Evolutionary conservation across 1,140 invertebrate genomes (phyloP).

Genomic region (Thaumetopoea pityocampa): DNA sequence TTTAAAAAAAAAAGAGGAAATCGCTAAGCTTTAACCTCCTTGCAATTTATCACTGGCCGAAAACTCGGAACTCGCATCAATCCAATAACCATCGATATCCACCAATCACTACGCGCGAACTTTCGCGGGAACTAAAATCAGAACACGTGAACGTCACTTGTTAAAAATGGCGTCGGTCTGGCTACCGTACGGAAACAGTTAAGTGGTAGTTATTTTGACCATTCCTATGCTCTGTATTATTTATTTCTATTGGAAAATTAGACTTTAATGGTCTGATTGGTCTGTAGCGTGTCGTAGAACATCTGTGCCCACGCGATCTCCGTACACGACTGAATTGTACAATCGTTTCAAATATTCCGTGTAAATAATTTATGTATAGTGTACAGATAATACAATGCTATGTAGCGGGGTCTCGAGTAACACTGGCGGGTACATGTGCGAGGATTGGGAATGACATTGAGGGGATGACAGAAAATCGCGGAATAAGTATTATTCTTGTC

Average conservation of each 20-base stretch:
- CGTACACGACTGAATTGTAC: constrained; percentile 54
- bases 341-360: constrained; percentile 60
- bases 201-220: constrained; percentile 49
- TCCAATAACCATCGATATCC: constrained; percentile 1
- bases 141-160: constrained; percentile 29
- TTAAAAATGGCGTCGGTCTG: constrained; percentile 36
- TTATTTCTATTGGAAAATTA: constrained; percentile 71
- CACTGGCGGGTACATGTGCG: constrained; percentile 42
- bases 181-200: constrained; percentile 33
- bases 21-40: constrained; percentile 8
- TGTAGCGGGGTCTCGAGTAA: constrained; percentile 43
- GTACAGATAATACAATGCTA: constrained; percentile 37
- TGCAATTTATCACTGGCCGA: constrained; percentile 14
- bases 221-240: constrained; percentile 42
- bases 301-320: constrained; percentile 53
- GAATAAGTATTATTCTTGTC: too few relatives aligned
- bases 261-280: constrained; percentile 53
- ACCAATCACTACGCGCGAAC: constrained; percentile 13
- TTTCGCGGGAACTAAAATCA: constrained; percentile 50
- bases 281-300: constrained; percentile 38
- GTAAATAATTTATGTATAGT: constrained; percentile 69
- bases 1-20: constrained; percentile 11
- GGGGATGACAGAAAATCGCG: too few relatives aligned
- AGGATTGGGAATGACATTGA: constrained; percentile 33
- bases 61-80: constrained; percentile 10